Evolutionary conservation across 1,140 invertebrate genomes (phyloP), one percentile per base, ranked within the genome.

Genomic region (Hylyphantes graminicola): DNA sequence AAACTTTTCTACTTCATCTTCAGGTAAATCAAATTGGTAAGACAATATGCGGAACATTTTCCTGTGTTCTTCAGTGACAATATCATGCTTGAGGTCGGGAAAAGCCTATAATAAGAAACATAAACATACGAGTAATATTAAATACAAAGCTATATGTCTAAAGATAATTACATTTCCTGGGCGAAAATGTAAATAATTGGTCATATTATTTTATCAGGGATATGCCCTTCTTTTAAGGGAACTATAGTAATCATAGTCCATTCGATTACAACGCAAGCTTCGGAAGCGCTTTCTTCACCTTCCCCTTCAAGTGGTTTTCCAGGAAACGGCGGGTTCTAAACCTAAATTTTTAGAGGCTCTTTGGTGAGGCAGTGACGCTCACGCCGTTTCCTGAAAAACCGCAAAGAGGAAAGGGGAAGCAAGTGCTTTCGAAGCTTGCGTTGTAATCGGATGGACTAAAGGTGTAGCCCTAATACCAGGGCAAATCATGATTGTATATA

Each of bases 1-100:
- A 75, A 54, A 83, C 55, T 83, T 83, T 75, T 83, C 80, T 9
- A 83, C 61, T 53, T 75, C 80, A 74, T 50, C 61, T 65, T 83
- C 80, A 65, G 19, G 35, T 21, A 83, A 19, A 67, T 83, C 51
- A 17, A 83, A 75, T 17, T 83, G 70, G 35, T 73, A 82, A 7
- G 80, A 21, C 9, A 83, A 59, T n/a, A 74, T 65, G 17, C n/a
- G 35, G 51, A 83, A 83, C n/a, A 82, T 74, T 48, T 75, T 57
- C 19, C 72, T 48, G n/a, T 74, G 80, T 48, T 83, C 80, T 19
- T 75, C 70, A 48, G 48, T 83, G 15, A 83, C 57, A 48, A 17
- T 48, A 53, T 21, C 35, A 17, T 74, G 80, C n/a, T 83, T 17
- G 21, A 83, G 17, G 13, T 65, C 48, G n/a, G 59, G 35, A 17